Base-by-base conservation (phyloP, 2,888 invertebrate species). In the Unio pictorum region DNA sequence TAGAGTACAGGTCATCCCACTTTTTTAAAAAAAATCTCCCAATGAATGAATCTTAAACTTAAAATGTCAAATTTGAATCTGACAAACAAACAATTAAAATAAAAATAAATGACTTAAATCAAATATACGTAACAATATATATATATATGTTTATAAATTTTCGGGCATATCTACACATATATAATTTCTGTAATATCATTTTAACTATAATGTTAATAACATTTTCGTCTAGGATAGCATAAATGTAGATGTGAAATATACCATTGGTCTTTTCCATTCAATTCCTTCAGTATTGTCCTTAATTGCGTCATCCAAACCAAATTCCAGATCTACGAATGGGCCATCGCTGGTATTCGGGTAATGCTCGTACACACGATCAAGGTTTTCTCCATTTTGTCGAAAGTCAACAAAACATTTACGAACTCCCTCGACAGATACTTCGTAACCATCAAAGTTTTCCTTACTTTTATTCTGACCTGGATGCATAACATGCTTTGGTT, bases 241-340 rank as follows among this genome's bases (percentile, higher is more conserved):
- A 60, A 20, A 18, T 56, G 28, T 57, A 15, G 26, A 55, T 17
- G 20, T 26, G 30, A 54, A 34, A 74, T 79, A 72, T 76, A 87
- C 87, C 61, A 61, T 60, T 23, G 87, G 86, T 61, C 87, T 67
- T 69, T 85, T 86, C 86, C 86, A 87, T 63, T 81, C 79, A 8
- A 86, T 59, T 17, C 57, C 60, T 20, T 66, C 59, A 3, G 56
- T 56, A 28, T 68, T 64, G 4, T 74, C 76, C 57, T 75, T 68
- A 55, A 86, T 78, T 7, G 87, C 87, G 28, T 67, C 72, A 7
- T 78, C 62, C 6, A 82, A 67, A 8, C 81, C 67, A 66, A 87
- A 87, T 15, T 81, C 80, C 3, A 65, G 8, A 71, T 87, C 87
- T 1, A 70, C 69, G 67, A 76, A 87, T 45, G 83, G 71, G 23